Conservation (phyloP, 2,888 invertebrate species). For the Chironomus tentans region DNA sequence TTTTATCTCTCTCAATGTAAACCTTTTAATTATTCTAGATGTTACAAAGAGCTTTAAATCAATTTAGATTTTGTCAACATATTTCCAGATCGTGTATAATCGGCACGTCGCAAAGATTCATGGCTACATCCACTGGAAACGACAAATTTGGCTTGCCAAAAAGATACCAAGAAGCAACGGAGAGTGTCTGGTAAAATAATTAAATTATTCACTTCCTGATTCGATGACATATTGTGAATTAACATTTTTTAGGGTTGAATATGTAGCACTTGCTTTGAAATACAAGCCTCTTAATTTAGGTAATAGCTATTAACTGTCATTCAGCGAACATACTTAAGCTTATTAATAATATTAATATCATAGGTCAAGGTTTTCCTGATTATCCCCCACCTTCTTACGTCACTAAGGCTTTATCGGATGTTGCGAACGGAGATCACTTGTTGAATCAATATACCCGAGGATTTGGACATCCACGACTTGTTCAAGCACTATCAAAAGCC, state of each 20-base stretch:
- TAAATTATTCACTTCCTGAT: not conserved
- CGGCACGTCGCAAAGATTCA: not conserved
- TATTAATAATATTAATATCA: not conserved
- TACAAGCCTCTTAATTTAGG: conserved; percentile 54
- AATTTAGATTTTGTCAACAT: not conserved
- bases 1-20: not conserved
- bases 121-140: not conserved
- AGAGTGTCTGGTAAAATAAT: conserved; percentile 3
- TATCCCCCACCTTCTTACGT: conserved; percentile 79
- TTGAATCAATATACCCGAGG: conserved; percentile 90
- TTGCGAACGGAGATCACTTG: conserved; percentile 58
- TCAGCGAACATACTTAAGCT: not conserved
- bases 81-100: not conserved
- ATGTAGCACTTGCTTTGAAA: conserved; percentile 70
- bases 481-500: conserved; percentile 72
- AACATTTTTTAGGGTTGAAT: conserved; percentile 69
- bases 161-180: not conserved
- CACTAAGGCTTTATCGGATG: conserved; percentile 61
- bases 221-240: not conserved
- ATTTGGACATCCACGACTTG: conserved; percentile 85
- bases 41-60: not conserved
- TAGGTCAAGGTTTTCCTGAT: conserved; percentile 95
- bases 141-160: conserved; percentile 7
- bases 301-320: not conserved
- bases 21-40: not conserved